Conservation (phyloP, 35 echinoderm and acorn worm species). For the Apostichopus japonicus region DNA sequence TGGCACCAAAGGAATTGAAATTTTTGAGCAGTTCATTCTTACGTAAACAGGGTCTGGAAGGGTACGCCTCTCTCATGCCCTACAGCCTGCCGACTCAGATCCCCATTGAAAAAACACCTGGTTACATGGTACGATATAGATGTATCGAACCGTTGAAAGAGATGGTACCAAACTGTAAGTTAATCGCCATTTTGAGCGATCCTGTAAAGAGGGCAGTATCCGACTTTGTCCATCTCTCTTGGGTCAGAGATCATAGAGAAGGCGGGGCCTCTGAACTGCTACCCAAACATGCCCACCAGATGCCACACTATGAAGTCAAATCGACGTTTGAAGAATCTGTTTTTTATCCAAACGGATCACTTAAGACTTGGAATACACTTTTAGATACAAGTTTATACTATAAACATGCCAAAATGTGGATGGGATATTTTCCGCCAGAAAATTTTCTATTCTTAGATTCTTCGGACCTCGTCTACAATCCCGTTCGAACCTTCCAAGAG, state of each 20-base stretch:
- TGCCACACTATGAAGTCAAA: constrained; percentile 53
- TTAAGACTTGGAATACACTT: constrained; percentile 64
- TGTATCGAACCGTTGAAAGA: constrained; percentile 41
- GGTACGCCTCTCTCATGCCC: constrained; percentile 62
- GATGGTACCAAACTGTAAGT: constrained; percentile 63
- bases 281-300: constrained; percentile 36
- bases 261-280: constrained; percentile 8
- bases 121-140: constrained; percentile 50
- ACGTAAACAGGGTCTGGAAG: constrained; percentile 24
- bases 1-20: constrained; percentile 58
- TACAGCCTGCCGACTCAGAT: constrained; percentile 67
- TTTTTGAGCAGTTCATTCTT: constrained; percentile 27
- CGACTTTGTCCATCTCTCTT: constrained; percentile 75
- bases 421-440: constrained; percentile 60
- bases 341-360: constrained; percentile 54
- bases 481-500: constrained; percentile 27
- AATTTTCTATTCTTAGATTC: constrained; percentile 77
- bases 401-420: constrained; percentile 62
- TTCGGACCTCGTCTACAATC: constrained; percentile 57
- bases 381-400: constrained; percentile 79
- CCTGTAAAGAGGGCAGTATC: constrained; percentile 82
- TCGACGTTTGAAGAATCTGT: constrained; percentile 84
- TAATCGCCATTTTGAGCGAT: constrained; percentile 83
- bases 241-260: constrained; percentile 8
- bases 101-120: constrained; percentile 69